These are phyloP conservation scores for Andrena bicolor DNA, from an alignment of 2,888 invertebrate species.

Conservation along the genomic window DNA sequence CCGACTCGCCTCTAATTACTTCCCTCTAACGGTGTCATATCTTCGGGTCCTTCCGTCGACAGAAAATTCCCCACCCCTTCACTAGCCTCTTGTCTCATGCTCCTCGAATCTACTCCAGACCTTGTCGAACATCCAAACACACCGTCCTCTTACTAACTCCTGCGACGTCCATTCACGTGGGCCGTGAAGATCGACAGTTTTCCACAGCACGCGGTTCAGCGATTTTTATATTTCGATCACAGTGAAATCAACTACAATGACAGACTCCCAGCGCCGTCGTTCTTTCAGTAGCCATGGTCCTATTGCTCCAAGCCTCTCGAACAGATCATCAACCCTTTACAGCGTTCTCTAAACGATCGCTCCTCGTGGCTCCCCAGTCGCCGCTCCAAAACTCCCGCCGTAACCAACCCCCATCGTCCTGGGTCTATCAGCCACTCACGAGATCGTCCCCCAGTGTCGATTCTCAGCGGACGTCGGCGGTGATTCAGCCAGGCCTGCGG, in stretches of 20 bases:
- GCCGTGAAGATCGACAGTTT: conserved; percentile 1
- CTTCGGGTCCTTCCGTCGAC: background rate
- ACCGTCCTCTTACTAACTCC: background rate
- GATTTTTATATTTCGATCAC: background rate
- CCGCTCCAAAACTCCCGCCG: background rate
- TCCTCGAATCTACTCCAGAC: background rate
- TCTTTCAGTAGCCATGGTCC: too few species aligned
- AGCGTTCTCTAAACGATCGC: background rate
- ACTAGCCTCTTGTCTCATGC: background rate
- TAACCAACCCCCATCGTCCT: background rate
- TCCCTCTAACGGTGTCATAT: background rate
- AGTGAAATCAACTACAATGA: background rate
- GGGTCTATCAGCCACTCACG: conserved; percentile 6
- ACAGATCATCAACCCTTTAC: too few species aligned
- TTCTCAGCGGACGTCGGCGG: background rate
- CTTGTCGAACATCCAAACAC: conserved; percentile 3
- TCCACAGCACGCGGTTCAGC: conserved; percentile 6
- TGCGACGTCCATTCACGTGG: conserved; percentile 27
- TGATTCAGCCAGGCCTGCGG: too few species aligned
- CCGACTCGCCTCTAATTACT: conserved; percentile 11
- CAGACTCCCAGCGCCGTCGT: background rate
- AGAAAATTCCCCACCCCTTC: background rate
- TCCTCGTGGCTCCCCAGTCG: background rate
- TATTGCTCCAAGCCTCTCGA: too few species aligned
- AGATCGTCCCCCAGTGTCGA: conserved; percentile 5